Evolutionary conservation across 2,113 vertebrate genomes (phyloP), one percentile per base, ranked within the genome.

Genomic region (Parus major): DNA sequence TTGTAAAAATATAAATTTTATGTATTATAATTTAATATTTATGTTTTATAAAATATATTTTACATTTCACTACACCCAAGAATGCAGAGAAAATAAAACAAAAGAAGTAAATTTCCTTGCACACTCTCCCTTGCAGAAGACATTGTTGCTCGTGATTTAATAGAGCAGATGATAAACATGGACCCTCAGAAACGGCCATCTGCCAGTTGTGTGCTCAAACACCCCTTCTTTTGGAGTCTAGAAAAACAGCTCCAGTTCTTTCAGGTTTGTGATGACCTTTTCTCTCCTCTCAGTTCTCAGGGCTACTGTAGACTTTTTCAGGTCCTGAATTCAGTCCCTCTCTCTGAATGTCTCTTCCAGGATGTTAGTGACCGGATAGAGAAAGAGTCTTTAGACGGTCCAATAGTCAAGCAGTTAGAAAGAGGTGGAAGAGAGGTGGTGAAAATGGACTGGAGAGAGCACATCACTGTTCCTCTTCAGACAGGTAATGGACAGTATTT

Each of bases 201-300:
- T 5, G 99, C 99, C 5, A 98, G 98, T 88, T 98, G 98, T 10
- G 98, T 99, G 86, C 98, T 99, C 20, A 99, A 99, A 55, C 99
- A 99, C 59, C 99, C 99, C 0, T 99, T 99, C 97, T 99, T 99
- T 95, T 99, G 99, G 99, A 98, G 98, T 88, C 97, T 99, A 72
- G 99, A 99, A 78, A 99, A 99, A 91, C 99, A 99, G 97, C 98
- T 99, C 53, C 99, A 99, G 89, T 99, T 99, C 96, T 99, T 99
- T 83, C 99, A 99, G 99, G 99, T 99, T 75, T 76, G 95, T 95
- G 50, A 39, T 71, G 41, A 41, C 41, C 19, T 92, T 88, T 90
- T 66, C 28, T 52, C 5, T 87, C 39, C 31, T 86, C 36, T 75
- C 18, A 12, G 52, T 79, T 84, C 56, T 86, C 50, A 82, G 53